Conservation (phyloP, 2,888 invertebrate genomes). For the Pomacea canaliculata region DNA sequence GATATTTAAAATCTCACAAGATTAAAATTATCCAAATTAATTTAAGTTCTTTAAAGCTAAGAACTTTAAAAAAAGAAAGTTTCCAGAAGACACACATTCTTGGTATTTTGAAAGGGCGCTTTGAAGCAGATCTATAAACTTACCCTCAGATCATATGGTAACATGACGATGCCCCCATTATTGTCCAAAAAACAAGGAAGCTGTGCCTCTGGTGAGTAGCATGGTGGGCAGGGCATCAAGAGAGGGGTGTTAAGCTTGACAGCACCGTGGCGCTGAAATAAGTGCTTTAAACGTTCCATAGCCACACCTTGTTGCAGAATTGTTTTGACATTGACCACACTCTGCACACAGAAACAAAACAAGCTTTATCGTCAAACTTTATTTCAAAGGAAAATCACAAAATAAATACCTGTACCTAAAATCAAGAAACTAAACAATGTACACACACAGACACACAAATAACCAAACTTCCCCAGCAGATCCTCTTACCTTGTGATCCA, state of each 20-base stretch:
- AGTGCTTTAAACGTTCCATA: constrained; percentile 50
- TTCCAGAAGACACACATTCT: too few relatives aligned
- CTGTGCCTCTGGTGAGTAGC: constrained; percentile 52
- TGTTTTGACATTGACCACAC: constrained; percentile 59
- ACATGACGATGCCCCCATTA: constrained; percentile 84
- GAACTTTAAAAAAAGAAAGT: too few relatives aligned
- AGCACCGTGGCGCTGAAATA: constrained; percentile 76
- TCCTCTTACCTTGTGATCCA: constrained; percentile 71
- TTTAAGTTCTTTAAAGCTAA: too few relatives aligned
- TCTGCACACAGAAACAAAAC: constrained; percentile 35
- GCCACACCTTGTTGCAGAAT: constrained; percentile 73
- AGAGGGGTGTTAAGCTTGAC: constrained; percentile 83
- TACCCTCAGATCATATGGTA: constrained; percentile 84
- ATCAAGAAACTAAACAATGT: too few relatives aligned
- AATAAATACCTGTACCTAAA: too few relatives aligned
- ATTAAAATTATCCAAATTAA: too few relatives aligned
- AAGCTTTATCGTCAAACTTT: neutral
- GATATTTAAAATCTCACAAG: too few relatives aligned
- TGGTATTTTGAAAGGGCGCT: too few relatives aligned
- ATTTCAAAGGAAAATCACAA: neutral
- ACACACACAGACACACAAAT: too few relatives aligned
- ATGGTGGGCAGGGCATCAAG: constrained; percentile 77
- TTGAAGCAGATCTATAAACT: constrained; percentile 11
- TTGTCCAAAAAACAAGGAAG: constrained; percentile 87
- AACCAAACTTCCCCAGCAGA: neutral